Base-by-base conservation (phyloP, 2,797 vertebrate species). In the Potorous gilbertii region DNA sequence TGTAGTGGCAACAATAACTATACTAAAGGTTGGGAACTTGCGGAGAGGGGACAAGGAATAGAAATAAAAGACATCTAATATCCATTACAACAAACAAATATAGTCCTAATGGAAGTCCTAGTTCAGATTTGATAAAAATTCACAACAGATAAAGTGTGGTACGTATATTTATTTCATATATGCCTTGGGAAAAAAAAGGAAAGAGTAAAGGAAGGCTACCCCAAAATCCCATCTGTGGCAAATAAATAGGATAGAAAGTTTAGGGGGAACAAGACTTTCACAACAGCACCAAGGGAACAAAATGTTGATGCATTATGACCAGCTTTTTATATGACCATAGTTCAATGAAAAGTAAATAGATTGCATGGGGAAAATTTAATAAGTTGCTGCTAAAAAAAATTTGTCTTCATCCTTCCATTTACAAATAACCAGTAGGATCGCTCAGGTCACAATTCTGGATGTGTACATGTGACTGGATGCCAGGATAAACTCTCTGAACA, bases 371-470 rank as follows among this genome's bases (percentile, higher is more conserved):
- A 34, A 34, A 90, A 95, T 94, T 92, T 91, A 91, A 92, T 90
- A 90, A 56, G 66, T 52, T 16, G 29, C 9, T 13, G 16, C 3
- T 40, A 0, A 59, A n/a, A 54, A 91, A 55, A 14, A 54, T 16
- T 29, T 46, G 11, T 55, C 18, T 52, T 59, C 11, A 81, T 66
- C 93, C 91, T 96, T 98, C 97, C 94, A 8, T 95, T 98, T 0
- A 55, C 92, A 96, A 98, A 97, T 91, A 96, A 24, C 0, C 5
- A 10, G 98, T 98, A 8, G 98, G 98, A 95, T 99, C 98, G 0
- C 98, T 98, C 57, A 56, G 92, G 92, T 99, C 99, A 0, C 99
- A 99, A 98, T 99, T 99, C 96, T 99, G 99, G 21, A 99, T 98
- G 0, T 99, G 98, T 95, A 99, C 91, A 5, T 99, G 99, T 1